phyloP scores from a whole-genome alignment of 2,797 vertebrate species.

The Sebastes iracundus region DNA sequence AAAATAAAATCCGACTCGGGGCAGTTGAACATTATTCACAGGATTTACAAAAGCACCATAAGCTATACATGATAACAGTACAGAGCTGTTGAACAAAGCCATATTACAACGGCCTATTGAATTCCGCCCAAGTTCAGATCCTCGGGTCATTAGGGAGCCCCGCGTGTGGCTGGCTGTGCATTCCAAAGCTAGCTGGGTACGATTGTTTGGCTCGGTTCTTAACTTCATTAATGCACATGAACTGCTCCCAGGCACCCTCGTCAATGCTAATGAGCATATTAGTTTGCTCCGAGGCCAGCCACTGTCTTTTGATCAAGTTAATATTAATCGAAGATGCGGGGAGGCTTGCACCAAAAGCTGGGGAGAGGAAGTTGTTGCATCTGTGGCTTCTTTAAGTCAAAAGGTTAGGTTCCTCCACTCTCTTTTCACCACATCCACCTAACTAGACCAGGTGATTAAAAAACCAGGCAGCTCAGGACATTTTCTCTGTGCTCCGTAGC shows the following conservation, averaged over 20 bases:
- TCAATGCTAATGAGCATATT: conserved; percentile 84
- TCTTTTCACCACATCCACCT: conserved; percentile 14
- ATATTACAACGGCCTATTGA: conserved; percentile 70
- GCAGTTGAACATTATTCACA: conserved; percentile 68
- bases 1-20: conserved; percentile 68
- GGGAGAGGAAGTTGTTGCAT: conserved; percentile 46
- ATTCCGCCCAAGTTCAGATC: conserved; percentile 69
- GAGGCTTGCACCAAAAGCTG: conserved; percentile 51
- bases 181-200: conserved; percentile 65
- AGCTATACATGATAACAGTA: conserved; percentile 64
- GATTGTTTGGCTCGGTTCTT: conserved; percentile 78
- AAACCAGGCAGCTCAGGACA: conserved; percentile 21
- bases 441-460: conserved; percentile 56
- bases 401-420: neutral
- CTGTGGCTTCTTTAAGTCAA: conserved; percentile 37
- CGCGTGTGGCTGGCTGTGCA: conserved; percentile 62
- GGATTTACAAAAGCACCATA: conserved; percentile 67
- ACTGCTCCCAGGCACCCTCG: conserved; percentile 71
- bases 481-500: conserved; percentile 33
- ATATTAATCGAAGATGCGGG: conserved; percentile 72
- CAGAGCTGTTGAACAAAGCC: conserved; percentile 71
- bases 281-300: conserved; percentile 71
- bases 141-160: conserved; percentile 77
- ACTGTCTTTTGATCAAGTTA: conserved; percentile 81
- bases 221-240: conserved; percentile 83